Conservation (phyloP, 2,888 invertebrate genomes). For the Drosophila longiperda region DNA sequence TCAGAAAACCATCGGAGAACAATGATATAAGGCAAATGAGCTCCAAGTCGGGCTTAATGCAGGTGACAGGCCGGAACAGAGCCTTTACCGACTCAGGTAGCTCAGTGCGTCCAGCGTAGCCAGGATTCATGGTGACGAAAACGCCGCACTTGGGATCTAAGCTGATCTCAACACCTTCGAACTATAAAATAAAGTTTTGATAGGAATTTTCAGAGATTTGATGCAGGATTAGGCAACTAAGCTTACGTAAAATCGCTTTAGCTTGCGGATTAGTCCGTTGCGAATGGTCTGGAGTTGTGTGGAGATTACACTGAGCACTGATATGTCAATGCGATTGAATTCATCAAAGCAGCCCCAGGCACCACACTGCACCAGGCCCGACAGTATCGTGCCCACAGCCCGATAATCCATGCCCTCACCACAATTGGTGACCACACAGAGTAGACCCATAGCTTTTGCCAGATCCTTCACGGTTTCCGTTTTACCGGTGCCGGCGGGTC, state of each 20-base stretch:
- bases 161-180: conserved; percentile 92
- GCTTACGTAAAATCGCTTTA: conserved; percentile 90
- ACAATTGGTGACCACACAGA: conserved; percentile 95
- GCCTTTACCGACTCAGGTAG: conserved; percentile 97
- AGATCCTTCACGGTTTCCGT: conserved; percentile 97
- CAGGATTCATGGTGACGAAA: conserved; percentile 98
- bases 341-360: conserved; percentile 99
- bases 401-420: conserved; percentile 97
- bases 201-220: fast-evolving
- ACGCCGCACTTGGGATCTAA: conserved; percentile 95
- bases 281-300: conserved; percentile 95
- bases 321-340: conserved; percentile 96
- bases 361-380: conserved; percentile 87
- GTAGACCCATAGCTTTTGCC: conserved; percentile 93
- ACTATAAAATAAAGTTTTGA: conserved; percentile 85
- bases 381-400: conserved; percentile 91
- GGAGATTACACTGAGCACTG: conserved; percentile 96
- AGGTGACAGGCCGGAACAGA: conserved; percentile 95
- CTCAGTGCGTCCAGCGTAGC: conserved; percentile 96
- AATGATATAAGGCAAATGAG: conserved; percentile 96
- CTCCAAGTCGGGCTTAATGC: conserved; percentile 95
- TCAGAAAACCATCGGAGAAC: conserved; percentile 95
- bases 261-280: conserved; percentile 91
- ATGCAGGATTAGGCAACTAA: not conserved
- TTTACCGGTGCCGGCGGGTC: conserved; percentile 88